Evolutionary conservation across 1,140 invertebrate species (phyloP), one percentile per base, ranked within the genome.

Genomic region (Drosophila kepulauana): DNA sequence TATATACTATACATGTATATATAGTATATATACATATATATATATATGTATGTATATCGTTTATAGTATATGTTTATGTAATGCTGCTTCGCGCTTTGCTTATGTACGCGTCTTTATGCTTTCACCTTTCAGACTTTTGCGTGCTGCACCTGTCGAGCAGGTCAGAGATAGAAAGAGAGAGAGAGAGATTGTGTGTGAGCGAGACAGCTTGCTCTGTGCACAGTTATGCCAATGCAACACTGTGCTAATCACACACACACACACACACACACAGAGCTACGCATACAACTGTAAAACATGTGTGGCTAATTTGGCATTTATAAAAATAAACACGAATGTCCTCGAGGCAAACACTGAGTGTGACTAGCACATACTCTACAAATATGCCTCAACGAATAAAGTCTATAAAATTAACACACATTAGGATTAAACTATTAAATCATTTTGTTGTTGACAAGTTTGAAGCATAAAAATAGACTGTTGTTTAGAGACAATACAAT

Each of bases 71-170:
- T 30, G 13, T 15, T 13, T 54, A 54, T 54, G 51, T 41, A 20
- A 38, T 16, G 13, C 30, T 38, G 3, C 15, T 43, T 57, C 15
- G 8, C 8, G 35, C 35, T 41, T 57, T 38, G 54, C 41, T 46
- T 67, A 48, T 57, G 52, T 57, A 46, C 3, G 52, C 5, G 48
- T 35, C 35, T 71, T 64, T 57, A 72, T 72, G 69, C 52, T 58
- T 51, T 72, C 15, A 20, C 28, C 49, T 65, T 56, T 41, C 41
- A 49, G 54, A 57, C 41, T 56, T 25, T 20, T 33, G 43, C 13
- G 33, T 51, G 52, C 49, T 41, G 35, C 70, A 66, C 35, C 63
- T 73, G 70, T 73, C 35, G 63, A 25, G 30, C 30, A n/a, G 25
- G 30, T 25, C 20, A 3, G 46, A 35, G 28, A 10, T 7, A 3